Percentiles rank a stretch among this genome's conserved stretches.
Evolutionary conservation across 1,140 invertebrate species (phyloP).

Genomic region (Calliphora vicina): DNA sequence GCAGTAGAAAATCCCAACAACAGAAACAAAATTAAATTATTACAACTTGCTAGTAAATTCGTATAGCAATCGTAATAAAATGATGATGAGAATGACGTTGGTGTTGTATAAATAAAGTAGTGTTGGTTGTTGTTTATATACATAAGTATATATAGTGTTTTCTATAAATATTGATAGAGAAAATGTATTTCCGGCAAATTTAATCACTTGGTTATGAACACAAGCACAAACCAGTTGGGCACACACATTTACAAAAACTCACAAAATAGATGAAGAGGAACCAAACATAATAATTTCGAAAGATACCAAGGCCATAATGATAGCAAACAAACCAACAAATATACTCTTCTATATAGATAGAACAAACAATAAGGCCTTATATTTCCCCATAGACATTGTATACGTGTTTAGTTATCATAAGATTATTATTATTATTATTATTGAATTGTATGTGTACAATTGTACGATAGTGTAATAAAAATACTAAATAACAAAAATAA

Average conservation of each 20-base stretch:
- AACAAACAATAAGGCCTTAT: not conserved
- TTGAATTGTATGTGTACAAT: not conserved
- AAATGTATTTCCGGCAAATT: not conserved
- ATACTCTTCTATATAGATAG: not conserved
- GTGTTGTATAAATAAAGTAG: too few relatives aligned
- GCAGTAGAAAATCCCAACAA: not conserved
- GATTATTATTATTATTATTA: conserved; percentile 2
- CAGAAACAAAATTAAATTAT: not conserved
- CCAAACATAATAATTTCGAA: not conserved
- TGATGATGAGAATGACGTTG: not conserved
- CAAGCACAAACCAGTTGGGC: not conserved
- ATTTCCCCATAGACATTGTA: not conserved
- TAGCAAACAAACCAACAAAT: not conserved
- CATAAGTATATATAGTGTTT: not conserved
- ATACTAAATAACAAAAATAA: not conserved
- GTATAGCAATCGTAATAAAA: not conserved
- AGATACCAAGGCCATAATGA: not conserved
- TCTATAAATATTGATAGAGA: conserved; percentile 1
- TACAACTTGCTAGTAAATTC: not conserved
- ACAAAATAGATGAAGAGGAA: too few relatives aligned
- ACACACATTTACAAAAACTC: too few relatives aligned
- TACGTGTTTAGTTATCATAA: not conserved
- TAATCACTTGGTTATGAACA: not conserved
- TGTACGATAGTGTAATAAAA: not conserved
- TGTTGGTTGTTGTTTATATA: not conserved